Base-by-base conservation (phyloP, 35 echinoderm and acorn worm species). In the Ophiothrix spiculata region DNA sequence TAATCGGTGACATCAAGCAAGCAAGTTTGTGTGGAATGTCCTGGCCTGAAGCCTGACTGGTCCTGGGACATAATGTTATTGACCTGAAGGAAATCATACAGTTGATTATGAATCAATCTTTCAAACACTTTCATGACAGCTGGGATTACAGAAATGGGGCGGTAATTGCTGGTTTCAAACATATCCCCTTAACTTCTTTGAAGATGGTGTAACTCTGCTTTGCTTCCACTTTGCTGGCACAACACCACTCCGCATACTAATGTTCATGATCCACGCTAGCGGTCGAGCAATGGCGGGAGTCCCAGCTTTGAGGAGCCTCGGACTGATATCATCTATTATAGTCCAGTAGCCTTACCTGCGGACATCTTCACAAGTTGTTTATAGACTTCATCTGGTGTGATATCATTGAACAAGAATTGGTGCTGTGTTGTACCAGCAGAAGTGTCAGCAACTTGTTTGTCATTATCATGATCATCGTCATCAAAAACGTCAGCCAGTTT, bases 61-160 rank as follows among this genome's bases (percentile, higher is more conserved):
- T 83, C 25, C 11, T 1, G 15, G 0, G 80, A 45, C 10, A 83
- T 31, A 63, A 45, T 31, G 64, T 85, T 63, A 74, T 85, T 85
- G 36, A 25, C 10, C 17, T 28, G 17, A 4, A 56, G 38, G 12
- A 15, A 79, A 2, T 46, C 21, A 49, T 77, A 78, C 11, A 87
- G 33, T 21, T 87, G 85, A 56, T 56, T 87, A 79, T 87, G 74
- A 16, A 87, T 32, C 36, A 35, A 38, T 77, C 75, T 90, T 84
- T 90, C 88, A 1, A 90, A 56, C 37, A 90, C 32, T 37, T 90
- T 90, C 23, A 40, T 75, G 31, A 84, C 33, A 39, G 84, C 80
- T 33, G 88, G 88, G 23, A 90, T 1, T 1, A 90, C 88, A 40
- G 88, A 90, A 4, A 90, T 90, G 31, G 88, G 88, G 32, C 80